Percentiles rank a stretch among this genome's conserved stretches.
Evolutionary conservation across 1,140 invertebrate genomes (phyloP).

Genomic region (Heliothis virescens): DNA sequence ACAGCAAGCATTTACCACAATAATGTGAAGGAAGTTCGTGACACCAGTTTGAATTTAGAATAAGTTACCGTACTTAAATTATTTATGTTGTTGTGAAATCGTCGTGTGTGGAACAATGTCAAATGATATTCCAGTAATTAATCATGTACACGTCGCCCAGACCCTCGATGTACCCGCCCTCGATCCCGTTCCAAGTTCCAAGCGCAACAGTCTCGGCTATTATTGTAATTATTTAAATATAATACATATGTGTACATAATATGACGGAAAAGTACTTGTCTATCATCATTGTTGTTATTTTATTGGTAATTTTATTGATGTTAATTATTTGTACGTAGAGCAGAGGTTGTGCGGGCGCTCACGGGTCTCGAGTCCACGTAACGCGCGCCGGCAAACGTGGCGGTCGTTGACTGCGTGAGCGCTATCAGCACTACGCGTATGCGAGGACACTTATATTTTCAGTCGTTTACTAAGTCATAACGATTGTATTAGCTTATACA

Average conservation of each 20-base stretch:
- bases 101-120: constrained; percentile 58
- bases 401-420: not conserved
- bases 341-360: constrained; percentile 50
- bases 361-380: not conserved
- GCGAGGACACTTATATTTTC: constrained; percentile 51
- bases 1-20: constrained; percentile 61
- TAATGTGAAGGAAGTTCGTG: constrained; percentile 55
- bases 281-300: constrained; percentile 49
- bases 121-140: constrained; percentile 39
- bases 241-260: constrained; percentile 19
- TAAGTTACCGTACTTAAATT: constrained; percentile 65
- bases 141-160: constrained; percentile 8
- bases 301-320: constrained; percentile 59
- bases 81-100: constrained; percentile 70
- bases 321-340: constrained; percentile 50
- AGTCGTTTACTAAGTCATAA: constrained; percentile 28
- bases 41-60: constrained; percentile 57
- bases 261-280: constrained; percentile 24
- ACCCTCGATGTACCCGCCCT: constrained; percentile 46
- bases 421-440: constrained; percentile 15
- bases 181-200: constrained; percentile 45
- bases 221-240: constrained; percentile 40
- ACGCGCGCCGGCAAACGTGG: constrained; percentile 45
- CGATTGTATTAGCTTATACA: constrained; percentile 58
- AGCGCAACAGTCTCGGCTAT: constrained; percentile 76